Evolutionary conservation across 2,113 vertebrate species (phyloP).

Genomic region (Aphelocoma coerulescens): DNA sequence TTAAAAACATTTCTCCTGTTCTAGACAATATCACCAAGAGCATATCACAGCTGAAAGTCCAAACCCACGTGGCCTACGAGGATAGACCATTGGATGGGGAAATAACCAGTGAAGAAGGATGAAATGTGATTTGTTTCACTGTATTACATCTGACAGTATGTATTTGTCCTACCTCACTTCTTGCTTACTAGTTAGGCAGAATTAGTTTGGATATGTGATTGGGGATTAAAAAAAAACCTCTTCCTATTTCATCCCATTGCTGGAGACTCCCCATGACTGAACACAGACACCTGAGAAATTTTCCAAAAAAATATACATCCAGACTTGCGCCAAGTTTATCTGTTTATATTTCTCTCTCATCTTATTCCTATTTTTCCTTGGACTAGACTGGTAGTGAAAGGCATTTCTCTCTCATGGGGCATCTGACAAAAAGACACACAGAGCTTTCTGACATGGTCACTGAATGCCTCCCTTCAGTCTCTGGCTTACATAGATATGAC

Average conservation of each 20-base stretch:
- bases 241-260: neutral
- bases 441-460: neutral
- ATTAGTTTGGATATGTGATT: neutral
- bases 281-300: neutral
- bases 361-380: neutral
- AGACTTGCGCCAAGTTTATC: conserved; percentile 4
- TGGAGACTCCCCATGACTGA: neutral
- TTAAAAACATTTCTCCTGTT: neutral
- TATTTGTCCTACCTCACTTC: neutral
- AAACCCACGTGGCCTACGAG: neutral
- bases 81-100: neutral
- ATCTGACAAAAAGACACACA: neutral
- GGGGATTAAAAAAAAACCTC: neutral
- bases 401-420: neutral
- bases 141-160: neutral
- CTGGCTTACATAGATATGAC: neutral
- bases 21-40: neutral
- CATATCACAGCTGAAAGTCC: neutral
- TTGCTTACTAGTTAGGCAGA: neutral
- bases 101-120: conserved; percentile 10
- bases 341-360: conserved; percentile 6
- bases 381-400: neutral
- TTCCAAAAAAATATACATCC: neutral
- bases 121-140: conserved; percentile 20
- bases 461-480: conserved; percentile 46